Conservation (phyloP, 2,888 invertebrate genomes). For the Leucozona laternaria region DNA sequence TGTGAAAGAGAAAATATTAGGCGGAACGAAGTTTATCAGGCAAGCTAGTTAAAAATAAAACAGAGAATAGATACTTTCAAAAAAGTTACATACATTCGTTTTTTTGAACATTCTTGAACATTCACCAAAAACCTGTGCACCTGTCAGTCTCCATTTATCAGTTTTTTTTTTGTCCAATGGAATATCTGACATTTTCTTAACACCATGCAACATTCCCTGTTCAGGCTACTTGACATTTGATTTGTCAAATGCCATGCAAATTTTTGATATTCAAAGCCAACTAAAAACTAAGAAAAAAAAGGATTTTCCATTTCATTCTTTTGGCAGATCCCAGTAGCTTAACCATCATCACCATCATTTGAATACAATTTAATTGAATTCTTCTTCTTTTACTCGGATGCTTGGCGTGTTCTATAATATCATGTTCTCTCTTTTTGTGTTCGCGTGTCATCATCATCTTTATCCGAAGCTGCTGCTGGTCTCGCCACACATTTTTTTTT, state of each 20-base stretch:
- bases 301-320: neutral
- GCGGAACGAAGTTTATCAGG: too few species aligned
- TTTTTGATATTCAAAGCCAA: constrained; percentile 26
- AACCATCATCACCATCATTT: constrained; percentile 64
- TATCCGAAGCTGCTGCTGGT: neutral
- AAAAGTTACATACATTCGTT: too few species aligned
- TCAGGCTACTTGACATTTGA: constrained; percentile 31
- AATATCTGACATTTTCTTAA: neutral
- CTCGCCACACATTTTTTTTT: neutral
- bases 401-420: neutral
- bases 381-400: constrained; percentile 25
- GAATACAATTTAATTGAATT: constrained; percentile 72
- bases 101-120: too few species aligned
- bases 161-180: too few species aligned
- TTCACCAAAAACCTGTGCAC: too few species aligned
- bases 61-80: too few species aligned
- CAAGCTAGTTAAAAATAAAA: too few species aligned
- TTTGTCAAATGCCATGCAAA: constrained; percentile 29
- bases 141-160: too few species aligned
- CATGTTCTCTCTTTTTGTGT: constrained; percentile 6
- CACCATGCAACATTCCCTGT: neutral
- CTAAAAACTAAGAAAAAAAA: neutral
- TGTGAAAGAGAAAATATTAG: too few species aligned
- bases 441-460: constrained; percentile 46
- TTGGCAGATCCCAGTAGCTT: constrained; percentile 39